Conservation (phyloP, 1,140 invertebrate species). For the Lasioglossum albipes region DNA sequence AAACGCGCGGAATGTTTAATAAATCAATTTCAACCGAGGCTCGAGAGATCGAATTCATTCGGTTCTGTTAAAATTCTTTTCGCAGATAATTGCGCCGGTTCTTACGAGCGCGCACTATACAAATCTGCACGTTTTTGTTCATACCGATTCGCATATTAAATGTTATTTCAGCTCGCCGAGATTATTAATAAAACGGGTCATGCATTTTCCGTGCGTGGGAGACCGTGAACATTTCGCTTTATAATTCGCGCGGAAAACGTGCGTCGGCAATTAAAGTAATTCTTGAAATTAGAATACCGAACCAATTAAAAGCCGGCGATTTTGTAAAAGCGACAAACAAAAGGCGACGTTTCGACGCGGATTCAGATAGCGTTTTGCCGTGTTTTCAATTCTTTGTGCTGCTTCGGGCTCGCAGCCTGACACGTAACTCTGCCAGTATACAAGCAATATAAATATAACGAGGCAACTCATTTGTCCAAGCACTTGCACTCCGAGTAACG, state of each 20-base stretch:
- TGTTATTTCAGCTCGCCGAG: background rate
- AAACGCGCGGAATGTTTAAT: background rate
- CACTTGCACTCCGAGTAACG: background rate
- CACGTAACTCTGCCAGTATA: background rate
- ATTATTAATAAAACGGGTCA: background rate
- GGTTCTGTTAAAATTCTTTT: background rate
- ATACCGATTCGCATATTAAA: background rate
- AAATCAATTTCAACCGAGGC: background rate
- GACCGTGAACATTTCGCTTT: background rate
- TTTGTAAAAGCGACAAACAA: background rate
- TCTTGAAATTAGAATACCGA: background rate
- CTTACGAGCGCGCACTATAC: background rate
- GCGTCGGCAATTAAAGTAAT: background rate
- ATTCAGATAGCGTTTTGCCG: background rate
- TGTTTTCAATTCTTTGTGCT: background rate
- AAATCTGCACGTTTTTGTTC: background rate
- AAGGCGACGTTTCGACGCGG: too few relatives aligned
- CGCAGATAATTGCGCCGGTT: too few relatives aligned
- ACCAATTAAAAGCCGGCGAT: background rate
- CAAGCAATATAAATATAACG: constrained; percentile 6
- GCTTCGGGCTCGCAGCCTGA: background rate
- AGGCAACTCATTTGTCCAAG: background rate
- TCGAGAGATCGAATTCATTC: background rate
- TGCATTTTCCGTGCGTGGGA: too few relatives aligned
- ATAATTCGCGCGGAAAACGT: constrained; percentile 1